Evolutionary conservation across 1,140 invertebrate genomes (phyloP).

Genomic region (Ylistrum balloti): DNA sequence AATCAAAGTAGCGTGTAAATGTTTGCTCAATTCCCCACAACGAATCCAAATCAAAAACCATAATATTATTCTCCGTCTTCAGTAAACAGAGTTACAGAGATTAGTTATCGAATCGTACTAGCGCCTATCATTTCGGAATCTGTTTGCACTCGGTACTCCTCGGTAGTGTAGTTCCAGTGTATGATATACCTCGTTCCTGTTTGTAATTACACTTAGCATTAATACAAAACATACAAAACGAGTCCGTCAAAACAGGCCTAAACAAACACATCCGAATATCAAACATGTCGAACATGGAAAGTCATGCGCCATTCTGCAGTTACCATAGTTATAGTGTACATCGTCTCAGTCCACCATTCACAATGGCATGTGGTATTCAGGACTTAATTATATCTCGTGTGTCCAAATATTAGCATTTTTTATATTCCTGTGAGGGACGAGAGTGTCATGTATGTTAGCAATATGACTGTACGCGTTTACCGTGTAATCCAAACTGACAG

Average conservation of each 20-base stretch:
- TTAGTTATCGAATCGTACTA: slow-evolving; percentile 27
- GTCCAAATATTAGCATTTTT: not conserved
- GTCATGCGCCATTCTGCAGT: not conserved
- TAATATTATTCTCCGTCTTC: not conserved
- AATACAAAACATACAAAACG: not conserved
- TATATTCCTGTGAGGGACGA: not conserved
- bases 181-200: not conserved
- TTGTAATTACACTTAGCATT: not conserved
- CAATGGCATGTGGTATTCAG: not conserved
- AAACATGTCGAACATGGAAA: not conserved
- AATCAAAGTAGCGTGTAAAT: not conserved
- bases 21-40: not conserved
- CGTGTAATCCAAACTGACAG: not conserved
- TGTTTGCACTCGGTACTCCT: not conserved
- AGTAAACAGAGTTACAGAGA: not conserved
- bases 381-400: not conserved
- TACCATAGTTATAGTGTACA: not conserved
- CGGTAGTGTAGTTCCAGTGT: not conserved
- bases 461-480: not conserved
- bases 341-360: not conserved
- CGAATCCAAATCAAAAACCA: not conserved
- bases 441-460: not conserved
- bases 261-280: slow-evolving; percentile 24
- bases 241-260: not conserved
- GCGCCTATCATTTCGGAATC: not conserved